Evolutionary conservation across 2,797 vertebrate genomes (phyloP).

Genomic region (Scomberomorus guttatus): DNA sequence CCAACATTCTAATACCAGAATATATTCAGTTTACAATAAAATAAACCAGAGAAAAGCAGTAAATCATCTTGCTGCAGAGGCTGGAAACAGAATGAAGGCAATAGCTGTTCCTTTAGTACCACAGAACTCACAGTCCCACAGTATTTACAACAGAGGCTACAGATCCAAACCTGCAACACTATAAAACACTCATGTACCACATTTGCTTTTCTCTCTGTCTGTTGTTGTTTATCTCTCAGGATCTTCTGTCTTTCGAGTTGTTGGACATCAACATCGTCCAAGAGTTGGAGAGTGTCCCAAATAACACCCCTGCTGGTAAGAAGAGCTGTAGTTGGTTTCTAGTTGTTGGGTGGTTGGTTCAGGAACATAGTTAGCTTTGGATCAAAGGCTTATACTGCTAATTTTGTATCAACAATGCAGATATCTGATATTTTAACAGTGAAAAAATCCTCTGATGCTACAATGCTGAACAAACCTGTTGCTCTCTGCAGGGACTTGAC

Average conservation of each 20-base stretch:
- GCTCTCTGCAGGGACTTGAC: neutral
- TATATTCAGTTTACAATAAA: too few relatives aligned
- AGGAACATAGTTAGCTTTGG: neutral
- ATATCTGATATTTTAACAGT: neutral
- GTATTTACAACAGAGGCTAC: too few relatives aligned
- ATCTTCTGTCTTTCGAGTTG: conserved; percentile 96
- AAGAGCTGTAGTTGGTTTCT: neutral
- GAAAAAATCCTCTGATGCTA: neutral
- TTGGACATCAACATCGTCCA: conserved; percentile 98
- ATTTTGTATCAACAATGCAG: neutral
- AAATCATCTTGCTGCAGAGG: too few relatives aligned
- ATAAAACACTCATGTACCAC: too few relatives aligned
- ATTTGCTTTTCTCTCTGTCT: neutral
- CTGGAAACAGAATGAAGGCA: too few relatives aligned
- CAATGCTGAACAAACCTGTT: neutral
- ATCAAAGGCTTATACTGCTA: neutral
- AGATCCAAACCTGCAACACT: too few relatives aligned
- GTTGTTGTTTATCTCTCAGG: conserved; percentile 78
- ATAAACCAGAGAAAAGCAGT: too few relatives aligned
- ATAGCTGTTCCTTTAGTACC: too few relatives aligned
- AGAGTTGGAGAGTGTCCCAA: conserved; percentile 94
- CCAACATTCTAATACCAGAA: too few relatives aligned
- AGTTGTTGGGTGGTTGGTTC: neutral
- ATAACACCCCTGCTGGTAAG: conserved; percentile 95
- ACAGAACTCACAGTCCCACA: too few relatives aligned